Evolutionary conservation across 2,888 invertebrate species (phyloP), one percentile per base, ranked within the genome.

Genomic region (Latrodectus hesperus): DNA sequence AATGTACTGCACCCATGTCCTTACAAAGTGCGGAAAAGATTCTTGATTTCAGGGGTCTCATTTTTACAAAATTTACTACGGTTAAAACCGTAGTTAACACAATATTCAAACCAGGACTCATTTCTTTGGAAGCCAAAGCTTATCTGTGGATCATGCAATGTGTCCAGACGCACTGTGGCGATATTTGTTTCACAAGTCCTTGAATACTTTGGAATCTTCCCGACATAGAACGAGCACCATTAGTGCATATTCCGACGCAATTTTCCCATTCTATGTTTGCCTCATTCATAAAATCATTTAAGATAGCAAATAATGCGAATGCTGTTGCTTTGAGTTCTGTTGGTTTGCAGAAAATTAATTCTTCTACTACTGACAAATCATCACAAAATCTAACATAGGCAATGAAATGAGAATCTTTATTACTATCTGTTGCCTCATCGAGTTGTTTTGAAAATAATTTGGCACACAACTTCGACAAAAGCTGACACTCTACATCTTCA

Each of bases 271-370:
- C 82, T 82, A 75, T 82, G 75, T 75, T 82, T 82, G 75, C 82
- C 82, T 82, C 75, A 68, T 82, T 82, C 70, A 75, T 65, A 64
- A 81, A 73, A 73, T 81, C 81, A 73, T 81, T 80, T 79, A 79
- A 22, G 22, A 22, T 22, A 22, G 22, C 22, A 22, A 22, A 22
- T 22, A 22, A 22, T 22, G 22, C 22, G 22, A 22, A 1, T 22
- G 22, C 22, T 22, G 22, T 22, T 22, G 22, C 22, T 22, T 22
- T 22, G 22, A 22, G 22, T 22, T 22, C 22, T 22, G 1, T 22
- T 22, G 22, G 22, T 22, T 22, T 22, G 22, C 22, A 79, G 22
- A 22, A 22, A 22, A 22, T 0, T 22, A 22, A 22, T 22, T 22
- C 22, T 22, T 22, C 22, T 22, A 22, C 22, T 22, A 22, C 49